Conservation (phyloP, 2,113 vertebrate species). For the Caretta caretta region DNA sequence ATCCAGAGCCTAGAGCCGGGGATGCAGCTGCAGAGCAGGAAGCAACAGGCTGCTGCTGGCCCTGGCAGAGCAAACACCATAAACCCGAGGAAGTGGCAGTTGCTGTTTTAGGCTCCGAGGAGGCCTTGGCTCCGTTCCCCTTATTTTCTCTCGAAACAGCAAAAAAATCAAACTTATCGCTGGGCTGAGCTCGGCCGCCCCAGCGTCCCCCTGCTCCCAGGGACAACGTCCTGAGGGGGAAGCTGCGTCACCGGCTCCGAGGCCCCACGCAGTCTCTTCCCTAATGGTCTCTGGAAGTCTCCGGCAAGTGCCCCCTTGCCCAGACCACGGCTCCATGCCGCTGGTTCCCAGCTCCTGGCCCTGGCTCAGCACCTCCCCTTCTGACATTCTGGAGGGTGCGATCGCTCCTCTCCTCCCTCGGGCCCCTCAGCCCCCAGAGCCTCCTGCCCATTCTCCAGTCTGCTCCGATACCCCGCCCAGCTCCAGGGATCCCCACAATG, state of each 20-base stretch:
- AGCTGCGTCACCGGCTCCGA: too few relatives aligned
- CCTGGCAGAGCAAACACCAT: conserved; percentile 71
- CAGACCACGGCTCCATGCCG: too few relatives aligned
- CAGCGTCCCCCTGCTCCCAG: too few relatives aligned
- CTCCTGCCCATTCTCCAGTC: too few relatives aligned
- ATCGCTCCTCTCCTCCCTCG: not conserved
- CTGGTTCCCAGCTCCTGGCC: not conserved
- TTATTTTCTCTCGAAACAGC: conserved; percentile 62
- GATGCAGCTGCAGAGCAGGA: conserved; percentile 70
- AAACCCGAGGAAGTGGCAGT: conserved; percentile 56
- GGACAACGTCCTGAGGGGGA: too few relatives aligned
- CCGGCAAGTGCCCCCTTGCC: too few relatives aligned
- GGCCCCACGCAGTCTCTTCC: not conserved
- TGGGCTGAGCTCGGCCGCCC: not conserved
- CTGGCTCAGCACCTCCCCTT: not conserved
- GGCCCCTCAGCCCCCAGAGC: not conserved
- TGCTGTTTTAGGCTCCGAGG: conserved; percentile 67
- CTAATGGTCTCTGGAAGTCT: too few relatives aligned
- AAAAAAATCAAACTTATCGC: not conserved
- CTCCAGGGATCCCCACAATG: too few relatives aligned
- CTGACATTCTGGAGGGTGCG: not conserved
- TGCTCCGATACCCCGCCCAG: too few relatives aligned
- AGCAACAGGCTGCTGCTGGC: conserved; percentile 71
- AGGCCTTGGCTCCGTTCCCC: conserved; percentile 59
- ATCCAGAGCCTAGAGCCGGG: conserved; percentile 51